phyloP scores from a whole-genome alignment of 1,140 invertebrate genomes.

The Mizuhopecten yessoensis region DNA sequence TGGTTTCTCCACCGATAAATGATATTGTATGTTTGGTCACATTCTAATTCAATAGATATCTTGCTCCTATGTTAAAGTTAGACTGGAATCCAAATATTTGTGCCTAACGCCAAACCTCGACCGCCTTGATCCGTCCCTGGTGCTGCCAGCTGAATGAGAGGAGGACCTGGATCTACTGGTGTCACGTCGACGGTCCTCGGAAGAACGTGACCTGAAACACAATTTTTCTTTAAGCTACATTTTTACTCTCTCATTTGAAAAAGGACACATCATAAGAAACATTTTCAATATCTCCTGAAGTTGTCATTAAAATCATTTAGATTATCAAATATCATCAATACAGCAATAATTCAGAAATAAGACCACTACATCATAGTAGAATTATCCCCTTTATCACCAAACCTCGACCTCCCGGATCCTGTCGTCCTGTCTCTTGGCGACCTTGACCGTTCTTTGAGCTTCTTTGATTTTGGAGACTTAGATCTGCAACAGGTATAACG shows the following conservation, averaged over 20 bases:
- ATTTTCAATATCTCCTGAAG: background rate
- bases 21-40: too few species aligned
- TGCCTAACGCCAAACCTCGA: background rate
- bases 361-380: too few species aligned
- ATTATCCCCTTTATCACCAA: slow-evolving; percentile 56
- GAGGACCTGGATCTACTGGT: background rate
- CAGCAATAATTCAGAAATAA: too few species aligned
- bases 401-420: slow-evolving; percentile 75
- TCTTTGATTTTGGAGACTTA: slow-evolving; percentile 57
- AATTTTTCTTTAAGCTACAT: background rate
- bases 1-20: too few species aligned
- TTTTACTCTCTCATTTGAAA: background rate
- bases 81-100: background rate
- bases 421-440: slow-evolving; percentile 61
- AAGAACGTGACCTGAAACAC: background rate
- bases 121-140: background rate
- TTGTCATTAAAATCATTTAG: too few species aligned
- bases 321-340: too few species aligned
- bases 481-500: slow-evolving; percentile 59
- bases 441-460: slow-evolving; percentile 55
- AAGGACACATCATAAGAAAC: background rate
- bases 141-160: background rate
- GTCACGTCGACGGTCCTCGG: background rate
- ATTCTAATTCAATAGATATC: too few species aligned
- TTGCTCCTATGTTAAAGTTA: too few species aligned